Conservation (phyloP, 2,888 invertebrate species). For the Rhogogaster chlorosoma region DNA sequence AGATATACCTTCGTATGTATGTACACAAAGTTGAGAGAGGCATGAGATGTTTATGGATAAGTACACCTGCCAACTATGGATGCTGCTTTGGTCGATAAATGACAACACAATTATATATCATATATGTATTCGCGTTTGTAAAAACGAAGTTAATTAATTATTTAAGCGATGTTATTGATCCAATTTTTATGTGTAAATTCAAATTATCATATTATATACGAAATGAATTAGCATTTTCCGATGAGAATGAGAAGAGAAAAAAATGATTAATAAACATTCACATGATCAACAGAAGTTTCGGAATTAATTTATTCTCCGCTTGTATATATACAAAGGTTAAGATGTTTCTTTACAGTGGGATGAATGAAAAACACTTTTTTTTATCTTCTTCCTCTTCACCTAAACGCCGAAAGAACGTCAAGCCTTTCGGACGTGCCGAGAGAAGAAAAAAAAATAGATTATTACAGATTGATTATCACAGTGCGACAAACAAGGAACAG, state of each 20-base stretch:
- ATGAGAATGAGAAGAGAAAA: neutral
- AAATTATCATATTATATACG: neutral
- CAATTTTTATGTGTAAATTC: neutral
- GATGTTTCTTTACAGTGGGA: constrained; percentile 13
- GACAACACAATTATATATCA: constrained; percentile 8
- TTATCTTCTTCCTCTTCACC: neutral
- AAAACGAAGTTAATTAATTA: neutral
- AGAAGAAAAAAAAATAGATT: constrained; percentile 3
- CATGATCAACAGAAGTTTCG: neutral
- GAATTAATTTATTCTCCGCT: constrained; percentile 4
- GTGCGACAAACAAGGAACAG: constrained; percentile 6
- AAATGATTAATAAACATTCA: neutral
- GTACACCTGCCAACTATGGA: constrained; percentile 31
- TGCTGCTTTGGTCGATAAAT: constrained; percentile 2
- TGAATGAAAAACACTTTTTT: constrained; percentile 20
- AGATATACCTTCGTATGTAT: neutral
- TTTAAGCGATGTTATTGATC: constrained; percentile 19
- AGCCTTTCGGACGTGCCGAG: neutral
- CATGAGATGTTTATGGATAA: constrained; percentile 10
- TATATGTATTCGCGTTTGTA: neutral
- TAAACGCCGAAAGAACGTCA: neutral
- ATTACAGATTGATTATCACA: neutral
- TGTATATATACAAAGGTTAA: constrained; percentile 1
- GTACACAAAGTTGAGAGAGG: constrained; percentile 5
- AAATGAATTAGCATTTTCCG: neutral